phyloP scores from a whole-genome alignment of 2,797 vertebrate species.

The Aquila chrysaetos region DNA sequence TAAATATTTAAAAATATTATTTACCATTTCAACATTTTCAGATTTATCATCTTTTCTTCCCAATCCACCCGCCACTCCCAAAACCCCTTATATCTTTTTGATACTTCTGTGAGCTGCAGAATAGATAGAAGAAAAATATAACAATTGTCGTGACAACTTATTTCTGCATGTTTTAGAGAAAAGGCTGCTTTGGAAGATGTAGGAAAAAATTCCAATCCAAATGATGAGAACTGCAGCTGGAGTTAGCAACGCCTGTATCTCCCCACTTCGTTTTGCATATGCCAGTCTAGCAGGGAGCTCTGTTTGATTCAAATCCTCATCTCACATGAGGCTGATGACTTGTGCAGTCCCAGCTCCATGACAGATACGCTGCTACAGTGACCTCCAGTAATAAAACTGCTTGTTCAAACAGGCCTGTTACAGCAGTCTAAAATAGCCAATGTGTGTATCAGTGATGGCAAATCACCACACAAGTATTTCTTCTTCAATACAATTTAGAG shows the following conservation, averaged over 20 bases:
- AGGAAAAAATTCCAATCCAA: background rate
- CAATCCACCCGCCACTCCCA: accelerated
- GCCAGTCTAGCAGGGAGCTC: background rate
- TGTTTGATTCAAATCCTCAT: background rate
- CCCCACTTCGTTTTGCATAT: background rate
- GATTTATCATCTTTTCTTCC: background rate
- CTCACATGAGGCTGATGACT: background rate
- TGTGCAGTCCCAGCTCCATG: background rate
- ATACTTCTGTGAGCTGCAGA: background rate
- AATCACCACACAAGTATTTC: background rate
- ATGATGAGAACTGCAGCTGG: background rate
- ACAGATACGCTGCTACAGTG: background rate
- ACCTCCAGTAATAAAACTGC: background rate
- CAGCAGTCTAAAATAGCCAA: background rate
- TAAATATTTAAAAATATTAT: background rate
- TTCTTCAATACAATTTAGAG: background rate
- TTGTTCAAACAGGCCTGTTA: background rate
- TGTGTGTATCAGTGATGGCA: background rate
- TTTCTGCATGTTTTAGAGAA: background rate
- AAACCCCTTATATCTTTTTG: background rate
- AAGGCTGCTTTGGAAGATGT: background rate
- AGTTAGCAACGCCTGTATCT: background rate
- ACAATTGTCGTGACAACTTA: background rate
- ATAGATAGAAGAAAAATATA: background rate
- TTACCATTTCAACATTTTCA: background rate